Conservation (phyloP, 2,797 vertebrate species). For the Mus spretus region DNA sequence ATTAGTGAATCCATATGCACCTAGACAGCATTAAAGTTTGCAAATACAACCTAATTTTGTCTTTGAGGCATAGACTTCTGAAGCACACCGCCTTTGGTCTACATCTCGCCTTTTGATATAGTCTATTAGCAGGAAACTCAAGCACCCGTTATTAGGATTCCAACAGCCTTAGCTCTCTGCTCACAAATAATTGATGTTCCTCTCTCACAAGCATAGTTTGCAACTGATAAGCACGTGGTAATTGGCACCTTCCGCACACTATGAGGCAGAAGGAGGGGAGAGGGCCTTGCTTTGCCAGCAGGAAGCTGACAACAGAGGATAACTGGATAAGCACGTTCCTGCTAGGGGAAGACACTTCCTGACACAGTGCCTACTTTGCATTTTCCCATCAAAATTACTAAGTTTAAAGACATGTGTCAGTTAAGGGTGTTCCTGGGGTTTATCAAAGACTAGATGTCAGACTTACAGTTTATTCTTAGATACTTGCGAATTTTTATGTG, state of each 20-base stretch:
- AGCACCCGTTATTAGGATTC: slow-evolving; percentile 88
- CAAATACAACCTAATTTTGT: slow-evolving; percentile 85
- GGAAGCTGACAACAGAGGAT: slow-evolving; percentile 84
- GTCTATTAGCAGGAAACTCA: slow-evolving; percentile 87
- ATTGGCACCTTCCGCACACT: slow-evolving; percentile 89
- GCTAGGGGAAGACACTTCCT: slow-evolving; percentile 73
- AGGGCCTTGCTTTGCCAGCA: slow-evolving; percentile 82
- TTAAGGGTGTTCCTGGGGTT: not conserved
- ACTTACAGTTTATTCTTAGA: slow-evolving; percentile 46
- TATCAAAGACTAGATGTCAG: slow-evolving; percentile 53
- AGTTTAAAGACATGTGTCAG: slow-evolving; percentile 3
- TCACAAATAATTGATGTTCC: slow-evolving; percentile 91
- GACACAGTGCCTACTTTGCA: slow-evolving; percentile 74
- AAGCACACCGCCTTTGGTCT: slow-evolving; percentile 86
- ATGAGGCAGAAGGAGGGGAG: slow-evolving; percentile 81
- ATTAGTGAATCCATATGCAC: slow-evolving; percentile 70
- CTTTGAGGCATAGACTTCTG: slow-evolving; percentile 84
- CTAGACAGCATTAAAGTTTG: slow-evolving; percentile 73
- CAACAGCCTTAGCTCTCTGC: slow-evolving; percentile 86
- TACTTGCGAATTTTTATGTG: slow-evolving; percentile 30
- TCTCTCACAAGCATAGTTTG: slow-evolving; percentile 89
- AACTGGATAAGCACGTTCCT: slow-evolving; percentile 82
- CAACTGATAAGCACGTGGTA: slow-evolving; percentile 89
- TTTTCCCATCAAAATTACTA: slow-evolving; percentile 79
- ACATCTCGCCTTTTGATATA: slow-evolving; percentile 85